Evolutionary conservation across 2,888 invertebrate species (phyloP).

Genomic region (Miltochrista miniata): DNA sequence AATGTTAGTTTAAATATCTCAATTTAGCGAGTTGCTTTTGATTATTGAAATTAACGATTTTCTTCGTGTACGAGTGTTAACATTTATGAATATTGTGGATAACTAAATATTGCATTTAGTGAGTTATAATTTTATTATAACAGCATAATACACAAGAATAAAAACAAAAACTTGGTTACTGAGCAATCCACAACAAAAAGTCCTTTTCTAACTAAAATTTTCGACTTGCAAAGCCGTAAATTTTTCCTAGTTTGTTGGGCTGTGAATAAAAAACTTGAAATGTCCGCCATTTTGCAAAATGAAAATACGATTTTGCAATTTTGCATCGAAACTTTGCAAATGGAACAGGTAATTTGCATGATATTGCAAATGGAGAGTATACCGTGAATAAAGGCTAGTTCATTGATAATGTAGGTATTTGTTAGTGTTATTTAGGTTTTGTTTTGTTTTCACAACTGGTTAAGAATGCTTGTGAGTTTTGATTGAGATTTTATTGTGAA

Average conservation of each 20-base stretch:
- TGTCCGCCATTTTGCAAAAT: conserved; percentile 46
- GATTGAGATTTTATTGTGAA: conserved; percentile 78
- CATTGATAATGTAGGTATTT: conserved; percentile 53
- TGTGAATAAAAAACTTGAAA: conserved; percentile 44
- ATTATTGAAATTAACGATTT: no score
- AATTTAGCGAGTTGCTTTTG: conserved; percentile 25
- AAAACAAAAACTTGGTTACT: conserved; percentile 26
- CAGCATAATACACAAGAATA: conserved; percentile 20
- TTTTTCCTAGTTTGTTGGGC: conserved; percentile 34
- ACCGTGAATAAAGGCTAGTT: conserved; percentile 36
- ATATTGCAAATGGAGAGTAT: conserved; percentile 30
- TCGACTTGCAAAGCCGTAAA: conserved; percentile 31
- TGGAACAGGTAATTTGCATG: no score
- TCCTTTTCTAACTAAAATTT: conserved; percentile 13
- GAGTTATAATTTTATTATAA: no score
- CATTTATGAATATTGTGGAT: no score
- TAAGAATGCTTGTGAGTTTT: conserved; percentile 75
- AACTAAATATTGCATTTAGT: no score
- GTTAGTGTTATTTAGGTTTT: conserved; percentile 68
- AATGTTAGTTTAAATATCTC: conserved; percentile 19
- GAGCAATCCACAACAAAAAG: conserved; percentile 21
- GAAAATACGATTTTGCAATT: no score
- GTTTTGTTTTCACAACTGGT: conserved; percentile 69
- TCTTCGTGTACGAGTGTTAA: no score
- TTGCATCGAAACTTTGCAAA: conserved; percentile 27